phyloP scores from a whole-genome alignment of 2,797 vertebrate genomes.

The Danio albolineatus region DNA sequence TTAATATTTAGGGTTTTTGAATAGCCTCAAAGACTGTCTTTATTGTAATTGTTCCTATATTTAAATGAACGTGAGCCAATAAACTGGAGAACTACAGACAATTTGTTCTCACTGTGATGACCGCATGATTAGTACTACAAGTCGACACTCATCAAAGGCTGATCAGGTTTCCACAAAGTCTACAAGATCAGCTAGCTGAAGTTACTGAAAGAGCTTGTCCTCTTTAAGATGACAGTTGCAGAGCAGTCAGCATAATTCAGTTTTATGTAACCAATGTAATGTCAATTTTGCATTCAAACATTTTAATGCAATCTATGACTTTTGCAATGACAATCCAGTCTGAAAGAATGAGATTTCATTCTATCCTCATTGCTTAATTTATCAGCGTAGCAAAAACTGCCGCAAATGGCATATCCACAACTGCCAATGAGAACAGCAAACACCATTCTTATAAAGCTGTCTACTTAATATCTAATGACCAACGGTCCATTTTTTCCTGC shows the following conservation, averaged over 20 bases:
- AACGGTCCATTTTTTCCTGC: conserved; percentile 10
- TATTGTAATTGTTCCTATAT: neutral
- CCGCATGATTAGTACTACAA: conserved; percentile 26
- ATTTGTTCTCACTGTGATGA: neutral
- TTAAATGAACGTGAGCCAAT: neutral
- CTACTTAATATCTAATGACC: conserved; percentile 4
- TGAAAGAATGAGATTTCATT: conserved; percentile 2
- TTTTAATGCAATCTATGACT: neutral
- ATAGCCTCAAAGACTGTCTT: neutral
- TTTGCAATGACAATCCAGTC: neutral
- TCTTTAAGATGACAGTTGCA: neutral
- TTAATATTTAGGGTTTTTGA: neutral
- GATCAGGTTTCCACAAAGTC: conserved; percentile 22
- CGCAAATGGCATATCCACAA: neutral
- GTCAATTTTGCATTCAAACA: neutral
- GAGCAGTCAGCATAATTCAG: neutral
- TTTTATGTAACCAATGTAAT: neutral
- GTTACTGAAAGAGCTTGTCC: conserved; percentile 12
- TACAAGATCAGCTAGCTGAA: conserved; percentile 15
- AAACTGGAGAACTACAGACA: conserved; percentile 21
- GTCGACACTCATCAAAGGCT: conserved; percentile 30
- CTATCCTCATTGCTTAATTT: neutral
- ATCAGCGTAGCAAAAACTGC: conserved; percentile 12
- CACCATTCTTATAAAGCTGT: conserved; percentile 6
- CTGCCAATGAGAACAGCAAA: neutral